Evolutionary conservation across 2,113 vertebrate genomes (phyloP).

Genomic region (Sus scrofa): DNA sequence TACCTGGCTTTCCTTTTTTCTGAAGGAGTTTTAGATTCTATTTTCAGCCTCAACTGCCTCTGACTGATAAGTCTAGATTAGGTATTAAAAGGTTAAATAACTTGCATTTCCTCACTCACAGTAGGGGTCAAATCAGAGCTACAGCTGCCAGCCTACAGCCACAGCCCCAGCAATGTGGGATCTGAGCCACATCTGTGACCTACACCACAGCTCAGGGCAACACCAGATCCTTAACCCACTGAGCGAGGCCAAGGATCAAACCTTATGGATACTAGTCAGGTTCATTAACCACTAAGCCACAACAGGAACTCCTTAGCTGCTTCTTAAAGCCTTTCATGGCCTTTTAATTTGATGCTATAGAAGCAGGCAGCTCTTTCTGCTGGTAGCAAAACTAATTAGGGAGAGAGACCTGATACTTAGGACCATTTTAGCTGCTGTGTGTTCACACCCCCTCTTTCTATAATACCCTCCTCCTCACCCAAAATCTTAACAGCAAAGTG

Average conservation of each 20-base stretch:
- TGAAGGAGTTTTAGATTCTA: conserved; percentile 13
- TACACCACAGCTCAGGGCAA: no score
- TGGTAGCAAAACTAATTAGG: neutral
- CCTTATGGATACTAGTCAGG: no score
- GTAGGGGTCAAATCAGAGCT: neutral
- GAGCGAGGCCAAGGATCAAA: no score
- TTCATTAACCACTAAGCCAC: no score
- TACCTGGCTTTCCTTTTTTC: neutral
- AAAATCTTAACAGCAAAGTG: neutral
- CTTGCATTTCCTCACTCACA: neutral
- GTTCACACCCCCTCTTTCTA: neutral
- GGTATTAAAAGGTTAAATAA: neutral
- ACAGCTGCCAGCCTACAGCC: no score
- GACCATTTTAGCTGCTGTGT: neutral
- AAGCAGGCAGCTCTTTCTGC: neutral
- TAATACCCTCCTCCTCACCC: neutral
- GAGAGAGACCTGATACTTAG: neutral
- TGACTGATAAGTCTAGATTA: neutral
- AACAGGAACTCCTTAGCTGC: neutral
- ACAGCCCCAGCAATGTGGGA: no score
- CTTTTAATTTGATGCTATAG: neutral
- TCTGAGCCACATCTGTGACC: no score
- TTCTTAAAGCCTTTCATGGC: neutral
- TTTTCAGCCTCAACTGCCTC: neutral
- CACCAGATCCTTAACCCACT: no score